Percentiles rank a stretch among this genome's conserved stretches.
Conservation (phyloP, 1,140 invertebrate species). For the Polypedilum pembai region DNA sequence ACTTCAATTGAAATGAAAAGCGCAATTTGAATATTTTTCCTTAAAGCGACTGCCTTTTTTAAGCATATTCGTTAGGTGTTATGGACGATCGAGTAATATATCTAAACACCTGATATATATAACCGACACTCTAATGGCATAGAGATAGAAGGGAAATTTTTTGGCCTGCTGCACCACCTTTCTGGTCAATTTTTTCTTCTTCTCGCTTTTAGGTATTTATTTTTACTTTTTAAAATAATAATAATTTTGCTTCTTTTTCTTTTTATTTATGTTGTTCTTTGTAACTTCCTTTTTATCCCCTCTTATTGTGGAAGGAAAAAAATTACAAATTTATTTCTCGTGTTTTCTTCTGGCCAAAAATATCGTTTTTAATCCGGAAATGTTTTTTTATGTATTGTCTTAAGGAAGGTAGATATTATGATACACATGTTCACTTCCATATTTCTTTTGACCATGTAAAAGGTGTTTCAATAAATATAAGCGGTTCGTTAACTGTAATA, state of each 20-base stretch:
- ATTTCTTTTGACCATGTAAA: neutral
- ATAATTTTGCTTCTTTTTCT: neutral
- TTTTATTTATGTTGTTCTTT: neutral
- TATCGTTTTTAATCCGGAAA: constrained; percentile 10
- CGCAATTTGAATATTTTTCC: neutral
- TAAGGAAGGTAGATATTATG: neutral
- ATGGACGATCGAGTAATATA: neutral
- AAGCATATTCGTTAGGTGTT: neutral
- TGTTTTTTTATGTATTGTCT: neutral
- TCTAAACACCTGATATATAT: neutral
- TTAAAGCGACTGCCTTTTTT: neutral
- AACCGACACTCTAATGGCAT: neutral
- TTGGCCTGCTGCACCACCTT: neutral
- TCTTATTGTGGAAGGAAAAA: neutral
- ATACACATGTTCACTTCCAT: neutral
- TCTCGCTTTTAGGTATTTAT: neutral
- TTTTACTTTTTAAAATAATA: constrained; percentile 20
- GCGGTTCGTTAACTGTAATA: neutral
- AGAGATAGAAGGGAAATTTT: neutral
- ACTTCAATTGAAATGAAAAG: no score
- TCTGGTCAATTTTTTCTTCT: constrained; percentile 6
- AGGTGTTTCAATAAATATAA: no score
- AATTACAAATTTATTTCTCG: neutral
- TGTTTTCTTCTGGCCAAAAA: neutral
- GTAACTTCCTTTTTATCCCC: neutral